phyloP scores from a whole-genome alignment of 2,797 vertebrate genomes.

The Cyclura pinguis region DNA sequence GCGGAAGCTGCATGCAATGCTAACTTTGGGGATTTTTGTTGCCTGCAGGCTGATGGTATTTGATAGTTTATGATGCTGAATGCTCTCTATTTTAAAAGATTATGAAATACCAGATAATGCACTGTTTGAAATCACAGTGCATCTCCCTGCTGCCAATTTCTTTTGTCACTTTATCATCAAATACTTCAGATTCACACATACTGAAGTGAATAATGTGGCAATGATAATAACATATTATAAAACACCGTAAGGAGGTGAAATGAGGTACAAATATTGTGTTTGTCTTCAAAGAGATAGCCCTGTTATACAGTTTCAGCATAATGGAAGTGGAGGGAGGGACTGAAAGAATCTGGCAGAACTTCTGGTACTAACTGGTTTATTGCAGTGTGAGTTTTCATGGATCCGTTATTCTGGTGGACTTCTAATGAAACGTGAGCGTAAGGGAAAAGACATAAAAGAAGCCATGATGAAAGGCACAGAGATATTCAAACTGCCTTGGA shows the following conservation, averaged over 20 bases:
- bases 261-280: not conserved
- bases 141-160: not conserved
- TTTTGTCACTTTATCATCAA: not conserved
- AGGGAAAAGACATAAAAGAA: too few species aligned
- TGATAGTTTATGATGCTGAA: not conserved
- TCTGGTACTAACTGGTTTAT: too few species aligned
- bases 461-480: too few species aligned
- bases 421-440: too few species aligned
- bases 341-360: too few species aligned
- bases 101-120: not conserved
- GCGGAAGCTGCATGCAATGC: not conserved
- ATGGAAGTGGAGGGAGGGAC: not conserved
- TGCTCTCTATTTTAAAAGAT: constrained; percentile 6
- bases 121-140: not conserved
- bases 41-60: constrained; percentile 10
- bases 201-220: not conserved
- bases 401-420: too few species aligned
- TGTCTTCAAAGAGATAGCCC: not conserved
- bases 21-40: not conserved
- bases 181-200: not conserved
- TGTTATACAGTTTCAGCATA: not conserved
- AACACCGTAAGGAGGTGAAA: not conserved
- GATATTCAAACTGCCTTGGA: too few species aligned
- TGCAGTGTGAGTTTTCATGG: too few species aligned
- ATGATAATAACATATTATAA: not conserved